phyloP scores from a whole-genome alignment of 1,140 invertebrate species.

The Bombus balteatus region DNA sequence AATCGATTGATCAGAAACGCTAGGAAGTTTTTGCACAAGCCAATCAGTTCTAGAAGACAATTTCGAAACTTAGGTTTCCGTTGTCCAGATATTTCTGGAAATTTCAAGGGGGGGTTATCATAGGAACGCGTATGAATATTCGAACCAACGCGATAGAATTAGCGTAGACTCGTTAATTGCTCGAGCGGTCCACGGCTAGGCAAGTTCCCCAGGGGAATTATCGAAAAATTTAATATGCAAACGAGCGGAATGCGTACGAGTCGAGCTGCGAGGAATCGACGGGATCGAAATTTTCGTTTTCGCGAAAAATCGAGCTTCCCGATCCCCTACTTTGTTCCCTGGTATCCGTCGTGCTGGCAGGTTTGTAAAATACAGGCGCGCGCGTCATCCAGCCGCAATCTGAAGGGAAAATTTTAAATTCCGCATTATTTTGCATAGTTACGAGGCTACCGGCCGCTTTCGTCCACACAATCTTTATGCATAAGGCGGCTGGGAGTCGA shows the following conservation, averaged over 20 bases:
- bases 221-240: constrained; percentile 37
- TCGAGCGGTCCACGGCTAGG: not conserved
- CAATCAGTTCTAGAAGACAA: not conserved
- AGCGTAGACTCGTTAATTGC: constrained; percentile 13
- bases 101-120: not conserved
- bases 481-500: constrained; percentile 57
- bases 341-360: not conserved
- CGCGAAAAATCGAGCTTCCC: not conserved
- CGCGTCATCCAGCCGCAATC: constrained; percentile 16
- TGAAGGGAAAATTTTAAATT: constrained; percentile 60
- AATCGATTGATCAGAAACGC: not conserved
- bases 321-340: not conserved
- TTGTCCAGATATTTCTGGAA: not conserved
- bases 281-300: not conserved
- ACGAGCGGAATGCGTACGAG: not conserved
- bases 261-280: not conserved
- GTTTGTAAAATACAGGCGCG: constrained; percentile 10
- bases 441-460: constrained; percentile 24
- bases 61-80: not conserved
- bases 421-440: constrained; percentile 70
- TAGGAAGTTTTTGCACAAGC: not conserved
- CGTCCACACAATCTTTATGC: constrained; percentile 61
- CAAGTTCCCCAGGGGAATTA: constrained; percentile 13
- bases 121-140: no score
- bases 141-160: constrained; percentile 1